Evolutionary conservation across 2,113 vertebrate species (phyloP).

Genomic region (Brachypodius melanocephalos): DNA sequence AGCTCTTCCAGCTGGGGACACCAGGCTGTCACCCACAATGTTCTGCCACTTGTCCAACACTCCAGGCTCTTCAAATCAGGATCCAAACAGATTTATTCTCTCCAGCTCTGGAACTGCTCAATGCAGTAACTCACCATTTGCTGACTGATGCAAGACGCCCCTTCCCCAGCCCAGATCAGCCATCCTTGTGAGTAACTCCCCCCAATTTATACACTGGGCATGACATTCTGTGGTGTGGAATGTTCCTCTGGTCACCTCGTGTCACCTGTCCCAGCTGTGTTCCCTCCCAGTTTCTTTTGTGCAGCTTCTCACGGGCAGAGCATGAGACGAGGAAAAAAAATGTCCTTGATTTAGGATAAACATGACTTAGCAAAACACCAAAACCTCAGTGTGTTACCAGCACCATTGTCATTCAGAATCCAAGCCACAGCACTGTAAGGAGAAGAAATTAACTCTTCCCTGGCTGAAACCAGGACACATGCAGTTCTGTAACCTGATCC

Average conservation of each 20-base stretch:
- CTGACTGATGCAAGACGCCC: background rate
- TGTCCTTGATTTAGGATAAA: background rate
- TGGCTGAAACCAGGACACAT: background rate
- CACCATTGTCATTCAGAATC: background rate
- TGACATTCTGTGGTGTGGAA: background rate
- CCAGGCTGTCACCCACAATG: background rate
- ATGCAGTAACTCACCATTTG: background rate
- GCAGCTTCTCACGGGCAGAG: background rate
- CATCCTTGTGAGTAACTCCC: background rate
- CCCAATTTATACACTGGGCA: background rate
- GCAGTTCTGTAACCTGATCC: background rate
- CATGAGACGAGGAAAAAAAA: background rate
- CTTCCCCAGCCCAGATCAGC: background rate
- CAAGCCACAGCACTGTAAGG: background rate
- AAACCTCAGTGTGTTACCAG: background rate
- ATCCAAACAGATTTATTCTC: background rate
- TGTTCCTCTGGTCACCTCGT: accelerated
- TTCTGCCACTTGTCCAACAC: background rate
- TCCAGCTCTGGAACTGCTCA: background rate
- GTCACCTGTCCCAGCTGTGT: background rate
- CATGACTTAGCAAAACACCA: background rate
- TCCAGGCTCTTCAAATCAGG: background rate
- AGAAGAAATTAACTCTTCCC: background rate
- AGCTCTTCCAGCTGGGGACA: background rate
- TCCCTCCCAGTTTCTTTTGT: background rate